phyloP scores from a whole-genome alignment of 1,140 invertebrate species.

The Scaptomyza hsui region DNA sequence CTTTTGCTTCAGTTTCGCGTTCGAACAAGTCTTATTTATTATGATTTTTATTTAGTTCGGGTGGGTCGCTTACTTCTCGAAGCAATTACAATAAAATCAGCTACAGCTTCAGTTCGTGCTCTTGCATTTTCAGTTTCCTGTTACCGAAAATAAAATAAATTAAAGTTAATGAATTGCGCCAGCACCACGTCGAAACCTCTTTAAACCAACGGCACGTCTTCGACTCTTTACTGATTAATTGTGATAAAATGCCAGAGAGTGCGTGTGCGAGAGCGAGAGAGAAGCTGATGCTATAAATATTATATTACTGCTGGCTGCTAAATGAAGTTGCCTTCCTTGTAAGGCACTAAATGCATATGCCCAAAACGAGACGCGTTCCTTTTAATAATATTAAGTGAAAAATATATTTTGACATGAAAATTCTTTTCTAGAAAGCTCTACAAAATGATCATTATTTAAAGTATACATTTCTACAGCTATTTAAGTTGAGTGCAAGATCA shows the following conservation, averaged over 20 bases:
- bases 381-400: no score
- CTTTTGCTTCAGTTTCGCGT: constrained; percentile 9
- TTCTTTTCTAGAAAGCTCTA: background rate
- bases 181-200: constrained; percentile 35
- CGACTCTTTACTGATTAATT: constrained; percentile 57
- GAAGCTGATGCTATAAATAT: constrained; percentile 31
- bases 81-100: constrained; percentile 65
- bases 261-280: background rate
- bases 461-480: background rate
- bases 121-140: constrained; percentile 59
- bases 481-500: background rate
- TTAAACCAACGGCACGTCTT: constrained; percentile 50
- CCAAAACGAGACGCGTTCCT: constrained; percentile 28
- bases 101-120: constrained; percentile 49
- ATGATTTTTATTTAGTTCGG: constrained; percentile 42
- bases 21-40: constrained; percentile 48
- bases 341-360: constrained; percentile 38
- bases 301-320: constrained; percentile 25
- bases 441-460: background rate
- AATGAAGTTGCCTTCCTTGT: constrained; percentile 50
- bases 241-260: constrained; percentile 29
- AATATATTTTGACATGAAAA: background rate
- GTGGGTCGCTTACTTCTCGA: constrained; percentile 39
- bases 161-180: constrained; percentile 60
- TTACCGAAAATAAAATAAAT: constrained; percentile 68